Base-by-base conservation (phyloP, 2,888 invertebrate species). In the Disparrhopalites patrizii region DNA sequence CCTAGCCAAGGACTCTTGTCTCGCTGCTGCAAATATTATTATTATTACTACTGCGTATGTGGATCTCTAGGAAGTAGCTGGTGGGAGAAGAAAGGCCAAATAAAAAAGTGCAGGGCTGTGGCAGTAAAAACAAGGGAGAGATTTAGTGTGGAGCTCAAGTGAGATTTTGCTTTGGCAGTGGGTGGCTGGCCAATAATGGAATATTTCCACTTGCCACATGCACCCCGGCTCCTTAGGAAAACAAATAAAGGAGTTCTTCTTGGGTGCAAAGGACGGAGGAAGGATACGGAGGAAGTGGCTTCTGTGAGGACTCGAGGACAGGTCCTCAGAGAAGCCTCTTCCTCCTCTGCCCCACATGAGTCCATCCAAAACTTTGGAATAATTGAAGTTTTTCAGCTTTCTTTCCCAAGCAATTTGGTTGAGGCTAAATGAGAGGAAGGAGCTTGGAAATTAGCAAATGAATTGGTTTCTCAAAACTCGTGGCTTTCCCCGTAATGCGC, bases 361-460 rank as follows among this genome's bases (percentile, higher is more conserved):
- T 47, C 7, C 13, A 47, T 18, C 4, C 47, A 47, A 13, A n/a
- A 15, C 15, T 47, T n/a, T n/a, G n/a, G 47, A 8, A 47, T 47
- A 20, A 3, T n/a, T n/a, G 47, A 23, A 23, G 25, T 25, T 47
- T 23, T 23, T 5, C 23, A 47, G 25, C 25, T 47, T 47, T 25
- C 23, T 20, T 47, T 47, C 47, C 25, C 47, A 3, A 47, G 47
- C 23, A 47, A 47, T 47, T 47, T 23, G 3, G 47, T 47, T 23
- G 23, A 3, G 23, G 47, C 47, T 47, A 47, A 47, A 47, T 47
- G 23, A 47, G 47, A 36, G 31, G 33, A 33, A 55, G 36, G 20
- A 36, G 23, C 23, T 55, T n/a, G 43, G 67, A 63, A 67, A 67
- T 67, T 64, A 67, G 67, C 63, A 67, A 67, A 67, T 67, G 67